These are phyloP conservation scores for Tympanoctomys barrerae DNA, from an alignment of 2,797 vertebrate species.

Conservation along the genomic window DNA sequence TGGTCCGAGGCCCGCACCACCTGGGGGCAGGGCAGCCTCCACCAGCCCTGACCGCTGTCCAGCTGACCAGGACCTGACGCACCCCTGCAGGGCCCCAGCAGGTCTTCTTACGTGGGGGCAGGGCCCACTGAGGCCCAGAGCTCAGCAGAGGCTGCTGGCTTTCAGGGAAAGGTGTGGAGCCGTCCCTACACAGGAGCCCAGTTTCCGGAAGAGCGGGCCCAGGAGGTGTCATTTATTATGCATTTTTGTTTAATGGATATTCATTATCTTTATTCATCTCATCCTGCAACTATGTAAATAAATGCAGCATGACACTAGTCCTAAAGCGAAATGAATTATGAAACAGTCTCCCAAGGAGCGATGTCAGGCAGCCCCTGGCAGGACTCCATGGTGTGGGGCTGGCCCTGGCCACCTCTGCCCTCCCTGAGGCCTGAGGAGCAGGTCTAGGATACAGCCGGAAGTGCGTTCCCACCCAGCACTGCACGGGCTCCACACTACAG, in stretches of 20 bases:
- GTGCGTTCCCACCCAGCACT: accelerated
- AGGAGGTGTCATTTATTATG: background rate
- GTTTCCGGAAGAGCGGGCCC: background rate
- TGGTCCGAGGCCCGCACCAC: no score
- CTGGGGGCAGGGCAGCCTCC: background rate
- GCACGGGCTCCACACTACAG: accelerated
- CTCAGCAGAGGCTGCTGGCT: accelerated
- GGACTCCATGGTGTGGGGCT: accelerated
- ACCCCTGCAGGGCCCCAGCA: accelerated
- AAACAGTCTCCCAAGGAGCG: background rate
- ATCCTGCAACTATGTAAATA: background rate
- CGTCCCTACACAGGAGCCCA: background rate
- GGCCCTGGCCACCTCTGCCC: background rate
- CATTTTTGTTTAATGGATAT: background rate
- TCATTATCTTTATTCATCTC: background rate
- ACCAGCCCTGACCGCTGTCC: background rate
- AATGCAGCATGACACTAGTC: background rate
- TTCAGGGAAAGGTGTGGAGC: background rate
- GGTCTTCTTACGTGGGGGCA: accelerated
- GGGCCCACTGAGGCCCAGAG: accelerated
- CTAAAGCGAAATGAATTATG: background rate
- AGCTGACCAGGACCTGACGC: background rate
- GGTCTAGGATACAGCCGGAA: background rate
- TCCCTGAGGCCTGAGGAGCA: background rate
- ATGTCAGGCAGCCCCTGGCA: accelerated